phyloP scores from a whole-genome alignment of 2,113 vertebrate species.

The Gavia stellata region DNA sequence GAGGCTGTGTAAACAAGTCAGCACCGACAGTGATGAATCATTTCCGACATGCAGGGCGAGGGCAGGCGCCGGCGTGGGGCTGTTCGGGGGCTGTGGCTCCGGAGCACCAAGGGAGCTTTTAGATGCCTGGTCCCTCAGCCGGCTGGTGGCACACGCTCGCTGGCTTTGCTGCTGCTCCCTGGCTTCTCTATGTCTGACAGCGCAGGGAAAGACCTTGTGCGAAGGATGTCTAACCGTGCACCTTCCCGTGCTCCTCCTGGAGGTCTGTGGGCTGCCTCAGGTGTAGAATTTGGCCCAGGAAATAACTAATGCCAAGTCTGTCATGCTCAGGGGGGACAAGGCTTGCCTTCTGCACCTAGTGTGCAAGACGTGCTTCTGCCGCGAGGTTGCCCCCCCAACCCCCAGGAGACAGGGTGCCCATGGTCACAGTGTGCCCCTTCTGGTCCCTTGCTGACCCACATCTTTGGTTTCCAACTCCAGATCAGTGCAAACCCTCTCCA shows the following conservation, averaged over 20 bases:
- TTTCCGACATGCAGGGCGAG: fast-evolving
- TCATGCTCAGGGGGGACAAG: too few species aligned
- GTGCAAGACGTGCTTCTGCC: not conserved
- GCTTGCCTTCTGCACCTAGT: not conserved
- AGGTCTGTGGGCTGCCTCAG: not conserved
- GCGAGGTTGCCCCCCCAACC: not conserved
- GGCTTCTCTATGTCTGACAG: not conserved
- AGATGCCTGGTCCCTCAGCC: fast-evolving
- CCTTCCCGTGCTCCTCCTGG: not conserved
- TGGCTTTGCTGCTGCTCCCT: not conserved
- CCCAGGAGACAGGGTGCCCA: not conserved
- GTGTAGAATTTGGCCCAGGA: not conserved
- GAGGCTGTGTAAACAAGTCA: not conserved
- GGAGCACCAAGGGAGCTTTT: fast-evolving
- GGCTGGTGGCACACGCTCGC: fast-evolving
- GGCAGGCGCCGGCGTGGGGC: fast-evolving
- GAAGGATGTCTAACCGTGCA: fast-evolving
- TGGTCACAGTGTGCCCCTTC: not conserved
- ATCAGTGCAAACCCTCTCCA: not conserved
- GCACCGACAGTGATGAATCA: not conserved
- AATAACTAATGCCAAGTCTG: not conserved
- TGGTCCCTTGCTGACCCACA: not conserved
- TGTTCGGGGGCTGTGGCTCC: fast-evolving
- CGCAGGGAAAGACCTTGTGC: not conserved
- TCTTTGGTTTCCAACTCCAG: not conserved